Evolutionary conservation across 2,113 vertebrate genomes (phyloP).

Genomic region (Boleophthalmus pectinirostris): DNA sequence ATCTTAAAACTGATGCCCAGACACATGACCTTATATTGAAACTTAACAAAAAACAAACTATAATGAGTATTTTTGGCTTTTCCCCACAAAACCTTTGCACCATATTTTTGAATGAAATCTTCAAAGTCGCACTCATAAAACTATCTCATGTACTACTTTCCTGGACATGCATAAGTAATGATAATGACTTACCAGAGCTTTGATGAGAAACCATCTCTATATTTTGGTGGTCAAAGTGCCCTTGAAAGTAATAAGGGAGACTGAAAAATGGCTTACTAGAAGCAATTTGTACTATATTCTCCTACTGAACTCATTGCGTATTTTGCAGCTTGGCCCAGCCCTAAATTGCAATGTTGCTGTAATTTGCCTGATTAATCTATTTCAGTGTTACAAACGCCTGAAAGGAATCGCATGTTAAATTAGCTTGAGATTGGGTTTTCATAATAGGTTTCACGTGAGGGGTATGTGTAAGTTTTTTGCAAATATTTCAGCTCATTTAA

Average conservation of each 20-base stretch:
- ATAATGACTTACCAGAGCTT: conserved; percentile 64
- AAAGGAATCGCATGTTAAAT: conserved; percentile 60
- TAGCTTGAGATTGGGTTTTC: conserved; percentile 58
- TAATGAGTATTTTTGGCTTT: too few relatives aligned
- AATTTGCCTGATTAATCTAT: conserved; percentile 61
- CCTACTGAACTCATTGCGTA: conserved; percentile 52
- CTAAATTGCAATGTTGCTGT: conserved; percentile 59
- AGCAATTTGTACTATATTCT: conserved; percentile 53
- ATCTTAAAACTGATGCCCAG: background rate
- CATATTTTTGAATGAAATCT: conserved; percentile 25
- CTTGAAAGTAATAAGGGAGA: conserved; percentile 67
- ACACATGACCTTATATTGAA: background rate
- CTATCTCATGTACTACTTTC: conserved; percentile 42
- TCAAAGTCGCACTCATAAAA: conserved; percentile 9
- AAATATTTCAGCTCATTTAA: conserved; percentile 54
- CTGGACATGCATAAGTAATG: conserved; percentile 72
- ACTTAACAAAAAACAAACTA: too few relatives aligned
- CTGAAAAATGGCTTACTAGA: conserved; percentile 64
- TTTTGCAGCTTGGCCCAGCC: conserved; percentile 51
- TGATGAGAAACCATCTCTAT: conserved; percentile 58
- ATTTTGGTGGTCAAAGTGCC: conserved; percentile 65
- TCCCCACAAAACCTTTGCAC: background rate
- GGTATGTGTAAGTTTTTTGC: conserved; percentile 20
- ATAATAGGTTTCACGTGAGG: conserved; percentile 59
- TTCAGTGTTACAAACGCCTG: conserved; percentile 49